These are phyloP conservation scores for Holothuria scabra DNA, from an alignment of 53 echinoderm and acorn worm genomes.

Conservation along the genomic window DNA sequence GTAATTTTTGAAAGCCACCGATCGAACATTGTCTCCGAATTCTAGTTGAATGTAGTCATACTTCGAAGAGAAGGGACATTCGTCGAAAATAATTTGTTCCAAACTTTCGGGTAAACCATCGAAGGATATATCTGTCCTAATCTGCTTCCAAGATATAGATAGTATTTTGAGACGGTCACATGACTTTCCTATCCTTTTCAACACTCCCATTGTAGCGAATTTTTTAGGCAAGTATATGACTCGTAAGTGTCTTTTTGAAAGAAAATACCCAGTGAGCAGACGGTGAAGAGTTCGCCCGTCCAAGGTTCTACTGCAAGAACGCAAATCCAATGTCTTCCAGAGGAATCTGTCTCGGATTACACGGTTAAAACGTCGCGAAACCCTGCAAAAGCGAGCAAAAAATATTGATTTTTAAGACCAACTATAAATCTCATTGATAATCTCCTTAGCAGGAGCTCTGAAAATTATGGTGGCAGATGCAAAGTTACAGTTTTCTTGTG, in stretches of 20 bases:
- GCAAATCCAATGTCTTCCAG: neutral
- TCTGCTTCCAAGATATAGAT: neutral
- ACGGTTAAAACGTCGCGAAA: conserved; percentile 3
- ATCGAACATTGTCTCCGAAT: no score
- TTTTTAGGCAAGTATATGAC: neutral
- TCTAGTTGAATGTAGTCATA: no score
- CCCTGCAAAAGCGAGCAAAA: neutral
- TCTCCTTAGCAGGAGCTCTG: no score
- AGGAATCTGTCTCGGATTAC: neutral
- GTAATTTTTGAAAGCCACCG: no score
- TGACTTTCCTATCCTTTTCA: neutral
- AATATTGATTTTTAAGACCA: no score
- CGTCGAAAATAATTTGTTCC: neutral
- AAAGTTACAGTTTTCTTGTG: no score
- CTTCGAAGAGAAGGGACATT: neutral
- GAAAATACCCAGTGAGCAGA: conserved; percentile 5
- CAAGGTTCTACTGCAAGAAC: neutral
- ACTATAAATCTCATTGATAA: no score
- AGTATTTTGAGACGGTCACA: neutral
- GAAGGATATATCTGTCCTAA: neutral
- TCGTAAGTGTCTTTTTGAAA: neutral
- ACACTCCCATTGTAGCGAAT: conserved; percentile 11
- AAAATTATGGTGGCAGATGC: no score
- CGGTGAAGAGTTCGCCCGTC: conserved; percentile 13
- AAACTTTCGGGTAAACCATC: neutral